Evolutionary conservation across 2,113 vertebrate genomes (phyloP).

Genomic region (Xiphorhynchus elegans): DNA sequence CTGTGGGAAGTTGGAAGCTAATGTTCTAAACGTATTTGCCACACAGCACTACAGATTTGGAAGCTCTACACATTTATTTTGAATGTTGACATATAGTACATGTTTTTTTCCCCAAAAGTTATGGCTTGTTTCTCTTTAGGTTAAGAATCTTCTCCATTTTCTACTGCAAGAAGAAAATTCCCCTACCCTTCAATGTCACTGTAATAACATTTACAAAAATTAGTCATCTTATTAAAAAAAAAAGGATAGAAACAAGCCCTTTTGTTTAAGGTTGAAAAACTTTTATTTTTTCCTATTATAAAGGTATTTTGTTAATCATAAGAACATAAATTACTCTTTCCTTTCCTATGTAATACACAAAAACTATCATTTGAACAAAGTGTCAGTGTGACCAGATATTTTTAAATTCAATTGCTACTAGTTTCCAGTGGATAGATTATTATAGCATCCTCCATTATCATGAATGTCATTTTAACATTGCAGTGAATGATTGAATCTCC

Average conservation of each 20-base stretch:
- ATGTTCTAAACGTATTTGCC: neutral
- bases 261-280: neutral
- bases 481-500: neutral
- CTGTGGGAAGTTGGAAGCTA: neutral
- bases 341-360: neutral
- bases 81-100: neutral
- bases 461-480: neutral
- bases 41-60: neutral
- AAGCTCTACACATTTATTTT: neutral
- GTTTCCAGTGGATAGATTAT: neutral
- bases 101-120: rapidly evolving
- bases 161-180: neutral
- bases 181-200: neutral
- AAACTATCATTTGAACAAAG: neutral
- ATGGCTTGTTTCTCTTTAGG: neutral
- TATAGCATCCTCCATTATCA: neutral
- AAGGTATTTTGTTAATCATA: neutral
- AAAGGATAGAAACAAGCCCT: rapidly evolving
- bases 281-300: neutral
- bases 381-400: neutral
- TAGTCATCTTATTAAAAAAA: neutral
- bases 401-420: neutral
- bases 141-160: neutral
- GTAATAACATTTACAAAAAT: neutral
- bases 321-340: neutral